Evolutionary conservation across 2,797 vertebrate genomes (phyloP), one percentile per base, ranked within the genome.

Genomic region (Melanotaenia nigrans): DNA sequence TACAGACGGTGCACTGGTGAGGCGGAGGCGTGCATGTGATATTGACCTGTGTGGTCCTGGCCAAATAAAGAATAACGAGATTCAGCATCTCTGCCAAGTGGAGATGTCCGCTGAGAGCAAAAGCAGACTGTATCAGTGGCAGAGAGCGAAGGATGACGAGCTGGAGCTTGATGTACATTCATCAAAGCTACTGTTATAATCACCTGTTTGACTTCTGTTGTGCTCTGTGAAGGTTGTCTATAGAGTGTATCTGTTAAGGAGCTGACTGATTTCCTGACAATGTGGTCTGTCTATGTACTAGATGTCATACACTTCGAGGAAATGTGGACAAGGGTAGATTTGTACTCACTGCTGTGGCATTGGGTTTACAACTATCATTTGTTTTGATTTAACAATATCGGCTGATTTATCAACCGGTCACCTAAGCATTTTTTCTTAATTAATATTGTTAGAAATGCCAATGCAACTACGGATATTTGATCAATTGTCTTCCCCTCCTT

Each of bases 371-470:
- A 81, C 89, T 86, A 93, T 92, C 85, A 87, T 94, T 94, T 93
- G 88, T 93, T 95, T 91, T 91, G 89, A 92, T 94, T 92, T 87
- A 92, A 92, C 89, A 73, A 84, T 89, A 90, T 92, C 79, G 89
- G 81, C 80, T 90, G 86, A 84, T 93, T 94, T 91, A 92, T 92
- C 87, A 89, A 84, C 91, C 86, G 87, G 84, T 92, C 91, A 87
- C 87, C 84, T 91, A 90, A 93, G 90, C 89, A 89, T 82, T 95
- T 95, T 91, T 93, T 92, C 94, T 95, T 95, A 95, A 95, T 95
- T 95, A 95, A 94, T 94, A 93, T 94, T 93, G 93, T 92, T 93
- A 93, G 90, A 94, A 94, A 89, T 95, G 93, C 88, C 94, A 89
- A 91, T 93, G 90, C 75, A 84, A 81, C 87, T 73, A 59, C 89